A percentile compares a stretch with the other conserved stretches of the same genome.
phyloP scores from a whole-genome alignment of 2,888 invertebrate species.

The Macrophya annulata region DNA sequence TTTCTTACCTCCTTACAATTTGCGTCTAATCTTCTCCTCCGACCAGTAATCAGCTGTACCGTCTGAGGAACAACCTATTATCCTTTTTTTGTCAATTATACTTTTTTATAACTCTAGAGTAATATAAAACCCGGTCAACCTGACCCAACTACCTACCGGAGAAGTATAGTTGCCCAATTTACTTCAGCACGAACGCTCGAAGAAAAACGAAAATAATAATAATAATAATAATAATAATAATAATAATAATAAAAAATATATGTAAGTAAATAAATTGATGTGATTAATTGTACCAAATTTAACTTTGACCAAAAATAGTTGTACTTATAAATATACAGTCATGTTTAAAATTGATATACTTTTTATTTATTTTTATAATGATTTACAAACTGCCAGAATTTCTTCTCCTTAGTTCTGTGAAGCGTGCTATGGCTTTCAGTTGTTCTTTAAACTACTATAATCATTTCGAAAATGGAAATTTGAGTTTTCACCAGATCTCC shows the following conservation, averaged over 20 bases:
- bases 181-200: background rate
- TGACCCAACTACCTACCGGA: background rate
- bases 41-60: conserved; percentile 17
- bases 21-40: background rate
- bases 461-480: too few species aligned
- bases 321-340: too few species aligned
- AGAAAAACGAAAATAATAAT: background rate
- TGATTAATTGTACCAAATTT: background rate
- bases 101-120: background rate
- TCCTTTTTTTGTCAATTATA: conserved; percentile 43
- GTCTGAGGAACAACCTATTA: conserved; percentile 21
- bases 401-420: too few species aligned
- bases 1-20: conserved; percentile 35
- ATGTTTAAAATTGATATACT: too few species aligned
- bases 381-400: too few species aligned
- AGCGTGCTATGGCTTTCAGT: too few species aligned
- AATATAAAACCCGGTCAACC: conserved; percentile 1
- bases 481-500: too few species aligned
- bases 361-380: too few species aligned
- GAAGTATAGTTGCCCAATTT: background rate
- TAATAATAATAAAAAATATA: too few species aligned
- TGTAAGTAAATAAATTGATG: too few species aligned
- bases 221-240: too few species aligned
- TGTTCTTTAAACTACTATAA: too few species aligned
- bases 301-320: background rate